These are phyloP conservation scores for Felis chaus DNA, from an alignment of 2,113 vertebrate genomes.

Conservation along the genomic window DNA sequence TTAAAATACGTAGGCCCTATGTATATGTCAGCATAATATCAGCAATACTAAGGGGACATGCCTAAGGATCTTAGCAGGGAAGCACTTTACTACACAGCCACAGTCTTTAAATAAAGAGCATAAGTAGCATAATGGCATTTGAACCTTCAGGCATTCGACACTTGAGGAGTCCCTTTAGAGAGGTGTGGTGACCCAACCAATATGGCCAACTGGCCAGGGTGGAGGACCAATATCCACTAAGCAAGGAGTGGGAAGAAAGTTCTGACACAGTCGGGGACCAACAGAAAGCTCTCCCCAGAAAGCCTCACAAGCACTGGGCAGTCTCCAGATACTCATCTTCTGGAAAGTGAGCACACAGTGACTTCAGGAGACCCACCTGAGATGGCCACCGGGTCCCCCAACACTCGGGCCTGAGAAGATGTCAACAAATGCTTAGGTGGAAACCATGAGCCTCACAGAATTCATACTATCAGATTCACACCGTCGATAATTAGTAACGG, in stretches of 20 bases:
- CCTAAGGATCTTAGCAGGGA: neutral
- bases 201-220: neutral
- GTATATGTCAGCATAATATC: neutral
- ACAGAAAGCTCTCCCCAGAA: neutral
- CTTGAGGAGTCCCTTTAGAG: neutral
- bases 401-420: neutral
- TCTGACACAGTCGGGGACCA: neutral
- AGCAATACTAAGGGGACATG: neutral
- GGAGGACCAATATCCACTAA: neutral
- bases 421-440: neutral
- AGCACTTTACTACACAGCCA: neutral
- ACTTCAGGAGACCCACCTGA: neutral
- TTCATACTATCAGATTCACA: neutral
- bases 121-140: neutral
- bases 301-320: neutral
- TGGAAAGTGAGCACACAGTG: neutral
- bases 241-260: neutral
- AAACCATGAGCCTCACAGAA: neutral
- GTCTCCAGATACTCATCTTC: neutral
- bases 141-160: neutral
- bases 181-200: neutral
- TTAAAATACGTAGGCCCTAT: neutral
- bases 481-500: neutral
- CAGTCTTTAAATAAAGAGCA: slow-evolving; percentile 20
- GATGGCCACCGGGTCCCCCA: neutral